Conservation (phyloP, 2,797 vertebrate genomes). For the Onychomys arenicola region DNA sequence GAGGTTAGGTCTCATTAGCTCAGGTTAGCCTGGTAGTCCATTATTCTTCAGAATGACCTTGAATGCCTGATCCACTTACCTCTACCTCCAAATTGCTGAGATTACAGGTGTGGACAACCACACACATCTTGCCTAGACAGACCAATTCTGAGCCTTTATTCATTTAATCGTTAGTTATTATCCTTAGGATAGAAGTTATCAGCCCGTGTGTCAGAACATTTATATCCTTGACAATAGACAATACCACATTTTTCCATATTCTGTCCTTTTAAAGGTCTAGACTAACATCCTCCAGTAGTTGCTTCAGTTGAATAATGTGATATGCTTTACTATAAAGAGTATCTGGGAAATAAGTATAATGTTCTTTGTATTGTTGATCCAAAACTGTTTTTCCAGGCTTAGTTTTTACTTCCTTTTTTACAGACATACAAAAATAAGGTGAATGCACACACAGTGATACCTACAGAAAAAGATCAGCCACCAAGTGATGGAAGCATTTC, state of each 20-base stretch:
- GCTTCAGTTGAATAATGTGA: not conserved
- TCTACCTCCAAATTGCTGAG: not conserved
- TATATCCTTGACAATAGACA: slow-evolving; percentile 1
- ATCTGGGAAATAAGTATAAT: not conserved
- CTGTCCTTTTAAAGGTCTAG: slow-evolving; percentile 31
- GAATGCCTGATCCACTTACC: not conserved
- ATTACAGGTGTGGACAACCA: not conserved
- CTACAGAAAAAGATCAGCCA: slow-evolving; percentile 46
- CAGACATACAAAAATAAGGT: slow-evolving; percentile 77
- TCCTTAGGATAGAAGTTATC: not conserved
- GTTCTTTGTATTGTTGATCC: not conserved
- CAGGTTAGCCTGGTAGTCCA: not conserved
- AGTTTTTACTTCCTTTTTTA: slow-evolving; percentile 66
- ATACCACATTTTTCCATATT: not conserved
- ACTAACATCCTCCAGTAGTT: not conserved
- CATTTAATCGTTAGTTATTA: not conserved
- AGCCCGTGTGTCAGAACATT: not conserved
- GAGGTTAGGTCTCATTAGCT: not conserved
- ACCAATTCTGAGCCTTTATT: slow-evolving; percentile 34
- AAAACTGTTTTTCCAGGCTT: slow-evolving; percentile 47
- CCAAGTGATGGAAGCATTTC: slow-evolving; percentile 29
- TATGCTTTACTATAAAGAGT: slow-evolving; percentile 4
- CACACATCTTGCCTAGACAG: not conserved
- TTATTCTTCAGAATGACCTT: not conserved
- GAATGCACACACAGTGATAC: not conserved